phyloP scores from a whole-genome alignment of 2,113 vertebrate genomes.

The Hippocampus abdominalis region DNA sequence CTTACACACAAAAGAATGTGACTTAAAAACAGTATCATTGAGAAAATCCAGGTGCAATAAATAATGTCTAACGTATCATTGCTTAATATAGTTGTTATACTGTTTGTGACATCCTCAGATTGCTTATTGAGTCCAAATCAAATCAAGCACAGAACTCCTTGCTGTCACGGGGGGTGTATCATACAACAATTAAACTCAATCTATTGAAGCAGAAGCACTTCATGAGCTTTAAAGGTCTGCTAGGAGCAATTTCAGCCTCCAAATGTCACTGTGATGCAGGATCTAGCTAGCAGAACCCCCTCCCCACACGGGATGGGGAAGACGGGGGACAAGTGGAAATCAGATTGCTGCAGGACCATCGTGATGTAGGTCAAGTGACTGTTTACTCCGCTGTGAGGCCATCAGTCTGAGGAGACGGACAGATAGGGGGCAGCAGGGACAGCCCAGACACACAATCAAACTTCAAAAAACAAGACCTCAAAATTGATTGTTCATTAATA shows the following conservation, averaged over 20 bases:
- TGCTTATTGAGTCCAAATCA: background rate
- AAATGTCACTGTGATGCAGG: slow-evolving; percentile 42
- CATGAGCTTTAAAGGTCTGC: slow-evolving; percentile 7
- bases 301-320: background rate
- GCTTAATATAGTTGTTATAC: background rate
- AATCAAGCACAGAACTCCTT: background rate
- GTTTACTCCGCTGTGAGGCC: slow-evolving; percentile 20
- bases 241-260: slow-evolving; percentile 18
- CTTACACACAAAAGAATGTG: background rate
- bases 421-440: slow-evolving; percentile 26
- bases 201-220: background rate
- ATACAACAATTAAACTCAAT: background rate
- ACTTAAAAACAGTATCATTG: background rate
- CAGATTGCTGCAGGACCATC: slow-evolving; percentile 36
- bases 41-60: background rate
- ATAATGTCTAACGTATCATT: background rate
- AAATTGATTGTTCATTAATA: slow-evolving; percentile 4
- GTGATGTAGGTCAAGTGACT: slow-evolving; percentile 56
- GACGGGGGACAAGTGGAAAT: slow-evolving; percentile 42
- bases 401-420: slow-evolving; percentile 31
- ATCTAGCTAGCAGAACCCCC: slow-evolving; percentile 6
- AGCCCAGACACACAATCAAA: slow-evolving; percentile 2
- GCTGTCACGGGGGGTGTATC: background rate
- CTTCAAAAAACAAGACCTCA: background rate
- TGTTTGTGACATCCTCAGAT: background rate